Evolutionary conservation across 1,140 invertebrate species (phyloP), one percentile per base, ranked within the genome.

Genomic region (Euwallacea fornicatus): DNA sequence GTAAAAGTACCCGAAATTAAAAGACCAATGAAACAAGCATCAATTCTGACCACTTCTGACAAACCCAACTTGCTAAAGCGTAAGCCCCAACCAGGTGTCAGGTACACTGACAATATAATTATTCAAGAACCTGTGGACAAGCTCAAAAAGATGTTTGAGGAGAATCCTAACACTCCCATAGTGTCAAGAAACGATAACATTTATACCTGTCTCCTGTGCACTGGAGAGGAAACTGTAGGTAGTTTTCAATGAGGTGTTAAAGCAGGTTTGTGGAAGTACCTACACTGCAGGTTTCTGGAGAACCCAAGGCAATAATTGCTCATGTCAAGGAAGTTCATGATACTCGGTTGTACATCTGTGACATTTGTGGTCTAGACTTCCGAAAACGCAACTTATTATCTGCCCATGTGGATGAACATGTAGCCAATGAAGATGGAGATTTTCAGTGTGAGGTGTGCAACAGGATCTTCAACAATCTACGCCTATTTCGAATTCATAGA

Each of bases 401-500:
- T 0, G 76, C 83, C 33, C 91, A 93, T 79, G 78, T 91, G 4
- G 84, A 90, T 73, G 85, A 89, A 69, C 89, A 91, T 76, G 83
- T 88, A 2, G 85, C 83, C 7, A 63, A 69, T 2, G 86, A 87
- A 73, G 85, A 87, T 62, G 85, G 86, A 2, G 84, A 88, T 70
- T 90, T 87, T 74, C 85, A 88, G 58, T 91, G 89, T 76, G 87
- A 89, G 75, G 80, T 86, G 61, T 90, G 89, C 76, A 86, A 86
- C 73, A 79, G 87, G 72, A 87, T 87, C 73, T 91, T 90, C 74
- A 85, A 81, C 67, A 88, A 88, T 80, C 76, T 88, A 50, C 78
- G 87, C 53, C 79, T 88, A 50, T 88, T 88, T 75, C 82, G 87
- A 47, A 86, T 89, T 68, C 88, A 90, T 75, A 61, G 59, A 46